Evolutionary conservation across 2,113 vertebrate genomes (phyloP).

Genomic region (Cinclus cinclus): DNA sequence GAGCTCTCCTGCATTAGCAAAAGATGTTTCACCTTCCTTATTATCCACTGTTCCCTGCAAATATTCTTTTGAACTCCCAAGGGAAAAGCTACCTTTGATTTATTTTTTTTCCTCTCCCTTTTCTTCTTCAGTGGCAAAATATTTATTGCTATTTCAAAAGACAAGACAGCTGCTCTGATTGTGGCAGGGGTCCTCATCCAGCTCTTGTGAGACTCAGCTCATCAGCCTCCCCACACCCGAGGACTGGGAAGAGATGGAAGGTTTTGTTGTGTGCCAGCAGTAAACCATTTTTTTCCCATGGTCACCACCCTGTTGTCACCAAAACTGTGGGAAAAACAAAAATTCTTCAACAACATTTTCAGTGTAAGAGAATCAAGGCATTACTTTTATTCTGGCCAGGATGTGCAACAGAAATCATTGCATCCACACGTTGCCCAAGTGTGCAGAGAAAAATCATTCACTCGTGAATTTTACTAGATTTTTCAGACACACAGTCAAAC

Average conservation of each 20-base stretch:
- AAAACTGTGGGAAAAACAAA: neutral
- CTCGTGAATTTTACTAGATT: neutral
- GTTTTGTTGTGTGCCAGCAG: neutral
- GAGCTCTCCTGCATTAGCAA: conserved; percentile 1
- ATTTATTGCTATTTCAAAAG: neutral
- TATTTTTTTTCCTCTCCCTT: neutral
- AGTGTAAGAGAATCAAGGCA: neutral
- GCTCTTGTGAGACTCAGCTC: neutral
- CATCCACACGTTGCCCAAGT: neutral
- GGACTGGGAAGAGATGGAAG: neutral
- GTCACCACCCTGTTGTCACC: neutral
- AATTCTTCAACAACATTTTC: neutral
- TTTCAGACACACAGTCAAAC: neutral
- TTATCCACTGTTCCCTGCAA: neutral
- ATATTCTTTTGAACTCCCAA: neutral
- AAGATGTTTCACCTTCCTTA: conserved; percentile 25
- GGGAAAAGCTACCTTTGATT: conserved; percentile 1
- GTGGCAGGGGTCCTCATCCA: neutral
- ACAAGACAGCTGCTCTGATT: neutral
- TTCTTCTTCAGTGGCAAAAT: neutral
- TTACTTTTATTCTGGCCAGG: neutral
- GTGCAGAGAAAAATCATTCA: neutral
- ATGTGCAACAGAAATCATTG: neutral
- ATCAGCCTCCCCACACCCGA: neutral
- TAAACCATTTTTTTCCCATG: neutral